Percentiles rank a stretch among this genome's conserved stretches.
These are phyloP conservation scores for Zelleria hepariella DNA, from an alignment of 2,888 invertebrate genomes.

Conservation along the genomic window DNA sequence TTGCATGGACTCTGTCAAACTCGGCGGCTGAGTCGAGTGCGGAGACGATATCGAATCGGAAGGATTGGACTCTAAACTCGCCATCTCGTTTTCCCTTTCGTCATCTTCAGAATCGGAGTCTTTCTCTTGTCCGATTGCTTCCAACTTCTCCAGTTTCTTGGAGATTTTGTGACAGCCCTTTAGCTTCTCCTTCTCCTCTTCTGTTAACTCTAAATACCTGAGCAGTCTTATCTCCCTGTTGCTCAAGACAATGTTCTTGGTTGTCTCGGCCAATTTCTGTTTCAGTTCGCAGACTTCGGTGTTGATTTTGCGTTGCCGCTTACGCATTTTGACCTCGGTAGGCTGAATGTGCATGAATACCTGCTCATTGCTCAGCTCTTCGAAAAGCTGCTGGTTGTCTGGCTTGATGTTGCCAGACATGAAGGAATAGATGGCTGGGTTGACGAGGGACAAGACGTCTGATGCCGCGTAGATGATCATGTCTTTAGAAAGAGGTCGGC, in stretches of 20 bases:
- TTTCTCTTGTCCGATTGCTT: conserved; percentile 82
- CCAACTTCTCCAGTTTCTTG: conserved; percentile 90
- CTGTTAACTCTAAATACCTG: conserved; percentile 90
- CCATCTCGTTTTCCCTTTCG: conserved; percentile 82
- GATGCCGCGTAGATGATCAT: conserved; percentile 94
- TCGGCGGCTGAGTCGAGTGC: conserved; percentile 83
- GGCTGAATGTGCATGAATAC: conserved; percentile 88
- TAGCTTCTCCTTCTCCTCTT: conserved; percentile 92
- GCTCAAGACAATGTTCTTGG: conserved; percentile 90
- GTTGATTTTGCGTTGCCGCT: conserved; percentile 91
- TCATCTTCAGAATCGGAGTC: conserved; percentile 83
- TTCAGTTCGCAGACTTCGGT: conserved; percentile 91
- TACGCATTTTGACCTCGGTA: conserved; percentile 86
- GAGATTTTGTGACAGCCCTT: conserved; percentile 94
- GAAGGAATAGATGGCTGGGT: conserved; percentile 85
- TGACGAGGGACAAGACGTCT: conserved; percentile 88
- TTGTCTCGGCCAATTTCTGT: conserved; percentile 83
- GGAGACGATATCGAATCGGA: conserved; percentile 84
- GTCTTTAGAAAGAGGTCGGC: conserved; percentile 88
- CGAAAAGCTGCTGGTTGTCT: conserved; percentile 80
- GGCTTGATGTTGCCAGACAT: conserved; percentile 77
- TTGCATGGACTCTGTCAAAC: conserved; percentile 91
- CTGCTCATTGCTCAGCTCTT: conserved; percentile 91
- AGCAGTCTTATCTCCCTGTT: conserved; percentile 92
- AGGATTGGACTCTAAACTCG: conserved; percentile 84